Evolutionary conservation across 2,888 invertebrate genomes (phyloP).

Genomic region (Drosophila prostipennis): DNA sequence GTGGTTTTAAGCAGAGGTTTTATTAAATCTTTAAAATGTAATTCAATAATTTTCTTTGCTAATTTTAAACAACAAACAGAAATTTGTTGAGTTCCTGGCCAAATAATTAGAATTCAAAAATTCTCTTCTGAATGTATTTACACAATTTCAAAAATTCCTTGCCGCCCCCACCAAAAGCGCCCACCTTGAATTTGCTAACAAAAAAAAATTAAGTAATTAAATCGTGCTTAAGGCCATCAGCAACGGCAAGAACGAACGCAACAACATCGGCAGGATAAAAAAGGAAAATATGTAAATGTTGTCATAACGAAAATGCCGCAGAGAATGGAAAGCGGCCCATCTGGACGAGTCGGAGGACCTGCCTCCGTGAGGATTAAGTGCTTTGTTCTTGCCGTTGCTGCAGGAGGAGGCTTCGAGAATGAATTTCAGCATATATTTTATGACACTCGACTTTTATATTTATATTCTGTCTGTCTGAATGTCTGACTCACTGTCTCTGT

Average conservation of each 20-base stretch:
- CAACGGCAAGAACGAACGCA: neutral
- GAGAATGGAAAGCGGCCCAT: conserved; percentile 44
- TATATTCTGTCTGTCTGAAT: conserved; percentile 58
- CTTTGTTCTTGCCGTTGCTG: conserved; percentile 36
- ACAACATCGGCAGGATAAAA: conserved; percentile 17
- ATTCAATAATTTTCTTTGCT: neutral
- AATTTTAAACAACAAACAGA: neutral
- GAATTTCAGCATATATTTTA: conserved; percentile 74
- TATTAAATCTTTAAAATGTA: too few species aligned
- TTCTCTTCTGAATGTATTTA: conserved; percentile 7
- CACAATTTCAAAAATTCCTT: conserved; percentile 10
- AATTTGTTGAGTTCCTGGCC: conserved; percentile 5
- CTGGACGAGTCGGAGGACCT: conserved; percentile 33
- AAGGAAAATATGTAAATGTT: conserved; percentile 43
- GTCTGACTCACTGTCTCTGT: conserved; percentile 39
- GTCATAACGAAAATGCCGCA: conserved; percentile 47
- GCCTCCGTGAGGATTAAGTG: conserved; percentile 44
- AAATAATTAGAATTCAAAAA: conserved; percentile 3
- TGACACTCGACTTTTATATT: conserved; percentile 77
- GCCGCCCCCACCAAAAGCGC: neutral
- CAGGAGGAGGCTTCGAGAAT: conserved; percentile 53
- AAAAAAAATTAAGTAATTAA: conserved; percentile 36
- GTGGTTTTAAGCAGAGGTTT: too few species aligned
- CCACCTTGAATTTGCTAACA: conserved; percentile 22
- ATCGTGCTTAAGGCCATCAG: conserved; percentile 32